These are phyloP conservation scores for Emydoidea blandingii DNA, from an alignment of 2,797 vertebrate genomes.

Conservation along the genomic window DNA sequence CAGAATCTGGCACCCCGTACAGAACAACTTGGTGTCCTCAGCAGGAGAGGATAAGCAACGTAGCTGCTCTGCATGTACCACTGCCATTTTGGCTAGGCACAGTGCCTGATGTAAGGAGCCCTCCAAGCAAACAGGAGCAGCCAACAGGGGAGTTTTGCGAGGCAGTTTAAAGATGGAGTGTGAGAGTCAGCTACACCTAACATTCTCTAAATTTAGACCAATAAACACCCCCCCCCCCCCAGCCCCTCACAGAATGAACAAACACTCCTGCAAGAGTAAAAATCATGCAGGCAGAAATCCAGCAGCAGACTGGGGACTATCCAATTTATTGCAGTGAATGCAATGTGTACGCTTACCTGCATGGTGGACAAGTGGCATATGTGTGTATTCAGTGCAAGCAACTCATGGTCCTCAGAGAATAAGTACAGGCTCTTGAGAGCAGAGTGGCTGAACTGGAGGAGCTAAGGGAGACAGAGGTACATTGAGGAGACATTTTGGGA, in stretches of 20 bases:
- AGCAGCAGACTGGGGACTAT: background rate
- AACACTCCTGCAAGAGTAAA: background rate
- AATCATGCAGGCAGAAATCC: background rate
- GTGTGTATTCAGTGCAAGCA: background rate
- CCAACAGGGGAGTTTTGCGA: background rate
- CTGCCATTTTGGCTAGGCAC: background rate
- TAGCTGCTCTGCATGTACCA: background rate
- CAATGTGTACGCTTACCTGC: background rate
- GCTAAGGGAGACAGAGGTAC: no score
- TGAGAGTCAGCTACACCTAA: background rate
- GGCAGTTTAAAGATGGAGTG: background rate
- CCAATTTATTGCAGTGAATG: background rate
- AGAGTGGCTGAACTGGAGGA: no score
- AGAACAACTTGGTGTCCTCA: background rate
- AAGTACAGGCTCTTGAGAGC: no score
- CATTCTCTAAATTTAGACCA: background rate
- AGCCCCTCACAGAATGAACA: background rate
- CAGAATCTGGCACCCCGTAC: background rate
- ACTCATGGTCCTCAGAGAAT: no score
- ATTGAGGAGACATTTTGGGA: no score
- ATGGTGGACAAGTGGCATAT: background rate
- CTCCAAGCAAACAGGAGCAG: background rate
- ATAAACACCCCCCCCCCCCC: accelerated
- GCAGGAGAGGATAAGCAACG: background rate
- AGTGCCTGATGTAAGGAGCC: background rate